Base-by-base conservation (phyloP, 2,888 invertebrate genomes). In the Sphaeridia pumilis region DNA sequence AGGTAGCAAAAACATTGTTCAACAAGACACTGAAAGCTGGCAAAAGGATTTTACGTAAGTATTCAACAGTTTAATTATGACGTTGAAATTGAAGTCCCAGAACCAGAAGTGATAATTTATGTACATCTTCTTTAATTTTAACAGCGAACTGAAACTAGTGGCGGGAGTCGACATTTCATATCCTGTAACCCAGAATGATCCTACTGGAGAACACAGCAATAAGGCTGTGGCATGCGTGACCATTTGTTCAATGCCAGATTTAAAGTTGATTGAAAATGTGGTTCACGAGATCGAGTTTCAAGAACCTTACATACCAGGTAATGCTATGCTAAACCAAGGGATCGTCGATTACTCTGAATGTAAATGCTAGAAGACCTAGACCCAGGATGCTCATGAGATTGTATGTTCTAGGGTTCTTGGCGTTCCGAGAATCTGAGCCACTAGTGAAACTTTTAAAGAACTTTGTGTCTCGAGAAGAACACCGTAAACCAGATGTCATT, bases 391-490 rank as follows among this genome's bases (percentile, higher is more conserved):
- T n/a, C n/a, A n/a, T 5, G 20, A 41, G 5, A 46, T 35, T n/a
- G n/a, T 12, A 27, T 24, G n/a, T 31, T 27, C 22, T 69, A 57
- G 72, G 73, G 1, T 73, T 69, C 58, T 66, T 73, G 24, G 72
- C 72, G 0, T 73, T 73, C 57, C 62, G 72, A 28, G 73, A 73
- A 63, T 69, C 67, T 2, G 62, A 65, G 1, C 69, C 69, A 45
- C 59, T 71, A 2, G 56, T 68, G 10, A 58, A 66, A 2, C 44
- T 64, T 27, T 22, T 64, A 12, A 46, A 61, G 42, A 54, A 64
- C 26, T 57, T 72, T 20, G 61, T 66, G 38, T 24, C 56, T 25
- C 54, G 50, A 1, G 53, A 67, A 2, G 70, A 71, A 17, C 54
- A 69, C 10, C 64, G 68, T 14, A 55, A 63, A 36, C 73, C 72